phyloP scores from a whole-genome alignment of 1,140 invertebrate species.

The Tetramorium alpestre region DNA sequence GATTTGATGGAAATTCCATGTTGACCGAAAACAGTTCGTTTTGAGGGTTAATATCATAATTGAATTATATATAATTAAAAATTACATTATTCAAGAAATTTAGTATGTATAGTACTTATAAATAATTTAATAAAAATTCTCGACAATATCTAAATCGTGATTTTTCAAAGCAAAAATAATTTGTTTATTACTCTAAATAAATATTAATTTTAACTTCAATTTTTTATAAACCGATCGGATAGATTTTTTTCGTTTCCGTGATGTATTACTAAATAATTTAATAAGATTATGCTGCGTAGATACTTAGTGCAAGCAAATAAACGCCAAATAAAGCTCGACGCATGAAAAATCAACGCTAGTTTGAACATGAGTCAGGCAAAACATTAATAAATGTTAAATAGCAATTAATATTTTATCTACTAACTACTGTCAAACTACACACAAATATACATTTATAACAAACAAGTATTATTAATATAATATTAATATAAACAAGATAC shows the following conservation, averaged over 20 bases:
- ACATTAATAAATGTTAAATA: conserved; percentile 17
- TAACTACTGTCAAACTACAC: not conserved
- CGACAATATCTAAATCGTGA: not conserved
- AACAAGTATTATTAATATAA: not conserved
- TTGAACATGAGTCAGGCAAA: not conserved
- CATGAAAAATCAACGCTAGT: not conserved
- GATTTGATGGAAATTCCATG: too few relatives aligned
- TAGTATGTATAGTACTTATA: not conserved
- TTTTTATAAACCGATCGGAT: not conserved
- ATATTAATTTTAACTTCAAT: not conserved
- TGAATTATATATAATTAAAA: not conserved
- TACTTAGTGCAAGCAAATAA: not conserved
- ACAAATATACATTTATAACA: not conserved
- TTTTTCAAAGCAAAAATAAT: not conserved
- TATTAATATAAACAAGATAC: not conserved
- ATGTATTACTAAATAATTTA: not conserved
- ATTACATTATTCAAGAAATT: not conserved
- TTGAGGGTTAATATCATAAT: not conserved
- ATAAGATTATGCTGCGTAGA: not conserved
- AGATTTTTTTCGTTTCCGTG: not conserved
- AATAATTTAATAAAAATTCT: conserved; percentile 1
- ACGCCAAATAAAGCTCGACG: not conserved
- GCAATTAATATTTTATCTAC: not conserved
- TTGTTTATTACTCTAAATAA: not conserved
- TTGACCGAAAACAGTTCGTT: too few relatives aligned